Conservation (phyloP, 2,888 invertebrate genomes). For the Sinhomidia bicolor region DNA sequence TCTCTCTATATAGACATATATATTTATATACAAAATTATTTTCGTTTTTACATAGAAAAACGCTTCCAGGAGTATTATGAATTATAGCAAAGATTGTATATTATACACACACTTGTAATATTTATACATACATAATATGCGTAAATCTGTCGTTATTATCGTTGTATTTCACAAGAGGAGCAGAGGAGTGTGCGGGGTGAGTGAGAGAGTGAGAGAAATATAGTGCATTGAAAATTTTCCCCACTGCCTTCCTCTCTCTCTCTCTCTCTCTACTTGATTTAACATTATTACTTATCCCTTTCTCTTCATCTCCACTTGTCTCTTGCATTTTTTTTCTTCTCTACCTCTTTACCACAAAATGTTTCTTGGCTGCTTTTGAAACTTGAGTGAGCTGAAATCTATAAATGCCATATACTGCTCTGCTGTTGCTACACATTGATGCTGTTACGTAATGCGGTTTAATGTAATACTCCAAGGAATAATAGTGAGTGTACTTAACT, state of each 20-base stretch:
- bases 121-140: not conserved
- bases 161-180: constrained; percentile 9
- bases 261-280: constrained; percentile 66
- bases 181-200: not conserved
- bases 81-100: no score
- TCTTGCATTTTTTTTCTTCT: constrained; percentile 25
- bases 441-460: constrained; percentile 22
- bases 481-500: not conserved
- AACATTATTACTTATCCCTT: constrained; percentile 49
- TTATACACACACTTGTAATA: not conserved
- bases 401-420: not conserved
- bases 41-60: no score
- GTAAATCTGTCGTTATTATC: constrained; percentile 61
- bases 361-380: constrained; percentile 51
- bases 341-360: constrained; percentile 56
- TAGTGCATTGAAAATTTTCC: not conserved
- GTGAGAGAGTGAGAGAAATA: not conserved
- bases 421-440: not conserved
- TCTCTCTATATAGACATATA: no score
- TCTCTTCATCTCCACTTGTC: constrained; percentile 12
- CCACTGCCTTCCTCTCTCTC: not conserved
- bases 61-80: no score
- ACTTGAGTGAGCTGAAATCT: constrained; percentile 21
- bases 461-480: constrained; percentile 25
- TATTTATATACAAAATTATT: no score